phyloP scores from a whole-genome alignment of 1,140 invertebrate species.

The Vanessa tameamea region DNA sequence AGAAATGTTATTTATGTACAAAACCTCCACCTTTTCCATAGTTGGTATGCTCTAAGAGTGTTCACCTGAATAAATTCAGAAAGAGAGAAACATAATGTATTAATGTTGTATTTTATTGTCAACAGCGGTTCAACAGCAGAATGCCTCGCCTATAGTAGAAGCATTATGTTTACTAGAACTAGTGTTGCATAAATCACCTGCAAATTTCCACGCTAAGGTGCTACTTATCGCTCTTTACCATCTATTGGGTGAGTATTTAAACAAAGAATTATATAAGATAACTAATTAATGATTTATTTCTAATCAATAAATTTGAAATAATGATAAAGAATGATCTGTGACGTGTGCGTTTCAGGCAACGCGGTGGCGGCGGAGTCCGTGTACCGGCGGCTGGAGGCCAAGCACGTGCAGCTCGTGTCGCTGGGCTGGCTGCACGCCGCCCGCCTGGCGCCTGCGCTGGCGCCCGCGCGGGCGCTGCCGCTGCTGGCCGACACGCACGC shows the following conservation, averaged over 20 bases:
- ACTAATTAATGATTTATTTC: no score
- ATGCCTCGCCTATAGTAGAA: slow-evolving; percentile 82
- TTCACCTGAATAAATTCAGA: background rate
- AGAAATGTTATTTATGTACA: no score
- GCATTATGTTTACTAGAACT: slow-evolving; percentile 86
- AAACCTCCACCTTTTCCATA: no score
- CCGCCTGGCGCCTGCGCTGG: slow-evolving; percentile 85
- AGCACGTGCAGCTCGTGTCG: slow-evolving; percentile 97
- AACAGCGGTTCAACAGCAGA: slow-evolving; percentile 57
- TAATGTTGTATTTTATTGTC: slow-evolving; percentile 12
- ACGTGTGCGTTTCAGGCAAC: slow-evolving; percentile 78
- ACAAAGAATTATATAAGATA: no score
- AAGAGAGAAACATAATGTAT: background rate
- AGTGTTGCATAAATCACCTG: slow-evolving; percentile 86
- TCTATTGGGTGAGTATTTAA: slow-evolving; percentile 81
- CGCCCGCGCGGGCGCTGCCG: slow-evolving; percentile 87
- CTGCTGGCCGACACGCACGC: slow-evolving; percentile 92
- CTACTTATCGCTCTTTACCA: slow-evolving; percentile 88
- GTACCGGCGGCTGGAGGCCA: slow-evolving; percentile 90
- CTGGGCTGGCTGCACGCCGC: slow-evolving; percentile 91
- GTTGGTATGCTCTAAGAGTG: no score
- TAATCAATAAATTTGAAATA: no score
- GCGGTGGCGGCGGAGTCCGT: slow-evolving; percentile 85
- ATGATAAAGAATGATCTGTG: no score
- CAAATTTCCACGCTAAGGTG: slow-evolving; percentile 90